These are phyloP conservation scores for Drosophila trapezifrons DNA, from an alignment of 1,140 invertebrate genomes.

Conservation along the genomic window DNA sequence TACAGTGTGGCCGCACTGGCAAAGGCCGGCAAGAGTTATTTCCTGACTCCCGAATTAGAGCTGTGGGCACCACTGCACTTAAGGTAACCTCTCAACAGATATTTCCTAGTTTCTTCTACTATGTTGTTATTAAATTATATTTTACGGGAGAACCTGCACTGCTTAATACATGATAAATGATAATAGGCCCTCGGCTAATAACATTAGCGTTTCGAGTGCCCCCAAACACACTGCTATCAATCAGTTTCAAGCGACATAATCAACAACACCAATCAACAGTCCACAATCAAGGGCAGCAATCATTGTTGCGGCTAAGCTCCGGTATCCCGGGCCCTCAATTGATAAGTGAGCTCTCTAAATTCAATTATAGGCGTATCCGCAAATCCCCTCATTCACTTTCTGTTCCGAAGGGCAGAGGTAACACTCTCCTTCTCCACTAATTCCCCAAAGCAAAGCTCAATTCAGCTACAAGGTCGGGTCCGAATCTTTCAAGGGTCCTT, in stretches of 20 bases:
- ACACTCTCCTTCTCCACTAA: neutral
- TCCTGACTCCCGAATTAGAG: no score
- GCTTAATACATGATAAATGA: neutral
- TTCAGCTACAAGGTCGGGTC: conserved; percentile 11
- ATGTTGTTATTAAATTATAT: no score
- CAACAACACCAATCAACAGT: conserved; percentile 8
- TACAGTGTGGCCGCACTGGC: no score
- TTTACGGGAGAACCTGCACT: no score
- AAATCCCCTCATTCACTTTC: neutral
- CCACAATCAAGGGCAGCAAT: conserved; percentile 12
- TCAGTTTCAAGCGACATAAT: conserved; percentile 6
- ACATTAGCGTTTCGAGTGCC: neutral
- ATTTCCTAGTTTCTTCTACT: neutral
- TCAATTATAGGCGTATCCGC: conserved; percentile 38
- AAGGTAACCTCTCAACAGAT: neutral
- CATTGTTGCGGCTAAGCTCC: conserved; percentile 36
- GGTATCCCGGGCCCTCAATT: conserved; percentile 29
- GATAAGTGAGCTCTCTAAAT: conserved; percentile 45
- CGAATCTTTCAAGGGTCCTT: conserved; percentile 15
- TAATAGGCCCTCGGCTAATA: neutral
- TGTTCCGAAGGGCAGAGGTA: neutral
- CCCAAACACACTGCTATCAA: conserved; percentile 1
- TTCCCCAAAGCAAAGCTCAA: neutral
- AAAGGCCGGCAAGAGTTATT: no score
- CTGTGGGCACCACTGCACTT: no score